Conservation (phyloP, 2,113 vertebrate genomes). For the Riparia riparia region DNA sequence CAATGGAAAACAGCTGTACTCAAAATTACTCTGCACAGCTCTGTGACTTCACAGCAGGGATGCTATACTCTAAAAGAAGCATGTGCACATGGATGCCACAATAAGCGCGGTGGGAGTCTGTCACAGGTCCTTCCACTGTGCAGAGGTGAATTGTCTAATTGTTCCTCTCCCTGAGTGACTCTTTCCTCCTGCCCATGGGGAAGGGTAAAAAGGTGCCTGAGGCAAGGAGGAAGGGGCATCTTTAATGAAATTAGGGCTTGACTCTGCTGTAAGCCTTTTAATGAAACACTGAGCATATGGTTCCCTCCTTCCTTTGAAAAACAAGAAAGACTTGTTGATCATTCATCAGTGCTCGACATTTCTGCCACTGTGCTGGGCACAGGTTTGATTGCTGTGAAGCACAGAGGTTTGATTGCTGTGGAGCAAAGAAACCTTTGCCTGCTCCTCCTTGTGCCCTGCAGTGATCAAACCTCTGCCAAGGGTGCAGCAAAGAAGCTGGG, state of each 20-base stretch:
- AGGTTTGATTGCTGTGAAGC: fast-evolving
- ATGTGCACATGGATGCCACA: fast-evolving
- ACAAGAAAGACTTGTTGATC: neutral
- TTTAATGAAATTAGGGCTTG: neutral
- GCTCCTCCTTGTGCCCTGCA: neutral
- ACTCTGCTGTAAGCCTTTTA: neutral
- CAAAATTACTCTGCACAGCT: neutral
- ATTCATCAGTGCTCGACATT: neutral
- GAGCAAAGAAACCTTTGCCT: neutral
- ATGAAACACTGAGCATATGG: neutral
- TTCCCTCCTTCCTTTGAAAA: neutral
- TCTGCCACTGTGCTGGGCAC: neutral
- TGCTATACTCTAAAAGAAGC: neutral
- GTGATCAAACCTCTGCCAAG: neutral
- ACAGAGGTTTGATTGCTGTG: fast-evolving
- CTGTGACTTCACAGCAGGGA: neutral
- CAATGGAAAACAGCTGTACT: neutral
- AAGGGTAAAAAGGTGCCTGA: neutral
- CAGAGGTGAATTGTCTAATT: neutral
- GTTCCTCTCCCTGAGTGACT: neutral
- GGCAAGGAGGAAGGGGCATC: neutral
- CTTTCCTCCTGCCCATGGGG: neutral
- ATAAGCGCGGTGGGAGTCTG: fast-evolving
- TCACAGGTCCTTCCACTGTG: fast-evolving
- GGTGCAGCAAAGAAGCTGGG: fast-evolving